These are phyloP conservation scores for Alces alces DNA, from an alignment of 2,113 vertebrate genomes.

Conservation along the genomic window DNA sequence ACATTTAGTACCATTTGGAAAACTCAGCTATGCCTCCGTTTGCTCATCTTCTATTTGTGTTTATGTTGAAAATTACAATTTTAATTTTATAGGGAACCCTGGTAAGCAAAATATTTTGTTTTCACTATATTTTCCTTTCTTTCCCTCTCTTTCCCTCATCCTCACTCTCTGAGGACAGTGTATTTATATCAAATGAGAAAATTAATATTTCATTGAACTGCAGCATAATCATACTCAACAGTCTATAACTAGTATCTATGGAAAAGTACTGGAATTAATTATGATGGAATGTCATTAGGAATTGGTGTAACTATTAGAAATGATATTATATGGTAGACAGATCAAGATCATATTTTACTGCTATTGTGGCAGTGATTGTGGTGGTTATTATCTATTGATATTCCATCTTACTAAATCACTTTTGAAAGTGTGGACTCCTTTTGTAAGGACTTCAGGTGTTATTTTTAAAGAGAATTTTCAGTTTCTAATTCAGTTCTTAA, in stretches of 20 bases:
- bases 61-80: not conserved
- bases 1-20: not conserved
- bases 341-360: not conserved
- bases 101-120: not conserved
- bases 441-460: not conserved
- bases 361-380: not conserved
- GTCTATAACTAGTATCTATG: not conserved
- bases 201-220: not conserved
- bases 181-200: not conserved
- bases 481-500: not conserved
- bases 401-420: not conserved
- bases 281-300: not conserved
- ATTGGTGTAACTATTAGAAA: not conserved
- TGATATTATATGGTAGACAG: not conserved
- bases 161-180: not conserved
- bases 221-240: not conserved
- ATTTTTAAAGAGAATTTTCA: not conserved
- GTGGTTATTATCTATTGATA: not conserved
- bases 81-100: not conserved
- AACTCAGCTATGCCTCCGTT: not conserved
- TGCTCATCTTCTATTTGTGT: not conserved
- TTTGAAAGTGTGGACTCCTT: not conserved
- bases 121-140: not conserved
- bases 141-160: not conserved
- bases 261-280: not conserved